Percentiles rank a stretch among this genome's conserved stretches.
Conservation (phyloP, 2,888 invertebrate species). For the Tetropium fuscum region DNA sequence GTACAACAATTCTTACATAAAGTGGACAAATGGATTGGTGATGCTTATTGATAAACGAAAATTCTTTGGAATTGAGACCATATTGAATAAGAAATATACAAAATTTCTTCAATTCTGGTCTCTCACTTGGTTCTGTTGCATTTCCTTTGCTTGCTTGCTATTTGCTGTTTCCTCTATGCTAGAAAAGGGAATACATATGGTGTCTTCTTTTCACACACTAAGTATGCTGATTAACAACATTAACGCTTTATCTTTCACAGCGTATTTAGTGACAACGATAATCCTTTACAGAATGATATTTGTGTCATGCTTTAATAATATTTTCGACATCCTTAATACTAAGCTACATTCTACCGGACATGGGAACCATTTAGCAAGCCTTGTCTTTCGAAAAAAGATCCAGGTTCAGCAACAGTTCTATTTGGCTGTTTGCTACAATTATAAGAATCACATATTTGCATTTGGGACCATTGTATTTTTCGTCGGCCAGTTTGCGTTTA, state of each 20-base stretch:
- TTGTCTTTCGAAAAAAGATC: slow-evolving; percentile 4
- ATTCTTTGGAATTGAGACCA: slow-evolving; percentile 23
- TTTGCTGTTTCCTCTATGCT: neutral
- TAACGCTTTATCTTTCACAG: slow-evolving; percentile 13
- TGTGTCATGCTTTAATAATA: slow-evolving; percentile 1
- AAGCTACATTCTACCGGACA: neutral
- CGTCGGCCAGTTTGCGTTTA: slow-evolving; percentile 16
- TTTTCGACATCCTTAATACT: neutral
- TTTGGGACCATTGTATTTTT: slow-evolving; percentile 21
- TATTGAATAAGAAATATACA: slow-evolving; percentile 3
- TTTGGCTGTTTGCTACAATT: slow-evolving; percentile 16
- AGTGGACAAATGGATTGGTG: slow-evolving; percentile 20
- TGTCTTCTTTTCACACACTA: neutral
- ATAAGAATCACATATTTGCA: slow-evolving; percentile 17
- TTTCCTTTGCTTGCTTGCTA: neutral
- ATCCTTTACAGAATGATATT: slow-evolving; percentile 17
- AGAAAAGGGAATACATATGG: neutral
- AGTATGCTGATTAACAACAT: slow-evolving; percentile 25
- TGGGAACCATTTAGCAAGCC: neutral
- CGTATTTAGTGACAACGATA: slow-evolving; percentile 2
- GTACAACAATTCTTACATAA: slow-evolving; percentile 9
- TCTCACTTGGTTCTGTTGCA: neutral
- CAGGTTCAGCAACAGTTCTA: slow-evolving; percentile 21
- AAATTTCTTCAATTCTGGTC: slow-evolving; percentile 2
- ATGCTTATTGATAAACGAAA: slow-evolving; percentile 20